Conservation (phyloP, 2,113 vertebrate species). For the Scolopax mira region DNA sequence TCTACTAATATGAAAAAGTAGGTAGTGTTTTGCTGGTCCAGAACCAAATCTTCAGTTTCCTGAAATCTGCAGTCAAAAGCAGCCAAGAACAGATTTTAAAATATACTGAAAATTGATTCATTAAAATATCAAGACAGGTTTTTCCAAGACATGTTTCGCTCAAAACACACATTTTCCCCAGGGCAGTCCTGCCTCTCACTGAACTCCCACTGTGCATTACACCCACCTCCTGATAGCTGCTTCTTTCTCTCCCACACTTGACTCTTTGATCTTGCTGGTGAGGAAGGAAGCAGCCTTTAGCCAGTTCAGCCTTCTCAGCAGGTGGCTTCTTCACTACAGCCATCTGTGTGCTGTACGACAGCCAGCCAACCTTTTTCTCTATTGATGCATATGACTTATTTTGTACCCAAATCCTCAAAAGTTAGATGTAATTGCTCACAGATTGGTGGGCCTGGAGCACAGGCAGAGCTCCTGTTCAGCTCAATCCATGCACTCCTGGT, state of each 20-base stretch:
- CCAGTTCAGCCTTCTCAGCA: not conserved
- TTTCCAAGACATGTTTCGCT: not conserved
- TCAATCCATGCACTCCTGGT: not conserved
- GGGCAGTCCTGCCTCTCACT: not conserved
- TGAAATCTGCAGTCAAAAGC: not conserved
- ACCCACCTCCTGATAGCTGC: not conserved
- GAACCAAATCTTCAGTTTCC: not conserved
- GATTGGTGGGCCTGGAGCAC: not conserved
- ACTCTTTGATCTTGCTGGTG: not conserved
- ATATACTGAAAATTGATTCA: not conserved
- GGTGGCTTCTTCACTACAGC: constrained; percentile 8
- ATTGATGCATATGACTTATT: not conserved
- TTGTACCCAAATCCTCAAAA: not conserved
- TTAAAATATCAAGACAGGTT: not conserved
- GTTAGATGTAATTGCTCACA: not conserved
- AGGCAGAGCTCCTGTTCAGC: not conserved
- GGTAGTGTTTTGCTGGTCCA: not conserved
- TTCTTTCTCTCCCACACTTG: not conserved
- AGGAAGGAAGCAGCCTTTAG: not conserved
- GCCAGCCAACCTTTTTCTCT: not conserved
- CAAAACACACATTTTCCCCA: not conserved
- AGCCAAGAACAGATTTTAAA: not conserved
- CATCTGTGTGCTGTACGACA: not conserved
- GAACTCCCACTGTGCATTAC: not conserved
- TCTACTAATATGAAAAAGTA: not conserved